Percentiles rank a stretch among this genome's conserved stretches.
phyloP scores from a whole-genome alignment of 2,113 vertebrate species.

The Ailurus styani region DNA sequence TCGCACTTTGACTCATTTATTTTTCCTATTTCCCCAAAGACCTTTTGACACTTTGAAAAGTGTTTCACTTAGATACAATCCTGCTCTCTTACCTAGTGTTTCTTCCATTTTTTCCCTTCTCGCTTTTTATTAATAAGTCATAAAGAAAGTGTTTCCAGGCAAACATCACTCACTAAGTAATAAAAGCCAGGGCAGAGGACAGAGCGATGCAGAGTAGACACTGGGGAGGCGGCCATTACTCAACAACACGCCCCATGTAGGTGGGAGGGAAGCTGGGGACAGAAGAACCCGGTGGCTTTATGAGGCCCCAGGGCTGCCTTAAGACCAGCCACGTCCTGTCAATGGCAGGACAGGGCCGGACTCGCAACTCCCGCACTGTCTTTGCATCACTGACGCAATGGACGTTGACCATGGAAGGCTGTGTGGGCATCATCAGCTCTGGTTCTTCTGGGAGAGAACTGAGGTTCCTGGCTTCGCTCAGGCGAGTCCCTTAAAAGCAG shows the following conservation, averaged over 20 bases:
- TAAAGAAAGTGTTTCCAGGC: constrained; percentile 54
- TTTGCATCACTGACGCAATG: background rate
- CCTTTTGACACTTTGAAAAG: constrained; percentile 74
- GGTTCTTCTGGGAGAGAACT: background rate
- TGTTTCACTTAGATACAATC: constrained; percentile 68
- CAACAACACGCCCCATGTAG: rapidly evolving
- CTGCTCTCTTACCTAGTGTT: constrained; percentile 52
- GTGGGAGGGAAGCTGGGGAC: background rate
- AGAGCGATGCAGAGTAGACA: background rate
- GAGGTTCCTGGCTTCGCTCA: background rate
- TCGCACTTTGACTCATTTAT: constrained; percentile 68
- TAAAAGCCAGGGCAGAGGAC: constrained; percentile 21
- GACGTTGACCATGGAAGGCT: background rate
- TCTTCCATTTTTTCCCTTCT: constrained; percentile 58
- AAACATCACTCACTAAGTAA: constrained; percentile 53
- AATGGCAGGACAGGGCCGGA: rapidly evolving
- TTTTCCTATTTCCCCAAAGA: constrained; percentile 74
- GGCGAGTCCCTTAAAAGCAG: background rate
- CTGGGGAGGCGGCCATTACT: background rate
- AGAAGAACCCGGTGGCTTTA: background rate
- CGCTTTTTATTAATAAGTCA: constrained; percentile 71
- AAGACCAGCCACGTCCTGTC: background rate
- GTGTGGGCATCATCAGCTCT: rapidly evolving
- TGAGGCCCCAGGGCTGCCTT: background rate
- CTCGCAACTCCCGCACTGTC: too few relatives aligned